Conservation (phyloP, 2,888 invertebrate genomes). For the Achlya flavicornis region DNA sequence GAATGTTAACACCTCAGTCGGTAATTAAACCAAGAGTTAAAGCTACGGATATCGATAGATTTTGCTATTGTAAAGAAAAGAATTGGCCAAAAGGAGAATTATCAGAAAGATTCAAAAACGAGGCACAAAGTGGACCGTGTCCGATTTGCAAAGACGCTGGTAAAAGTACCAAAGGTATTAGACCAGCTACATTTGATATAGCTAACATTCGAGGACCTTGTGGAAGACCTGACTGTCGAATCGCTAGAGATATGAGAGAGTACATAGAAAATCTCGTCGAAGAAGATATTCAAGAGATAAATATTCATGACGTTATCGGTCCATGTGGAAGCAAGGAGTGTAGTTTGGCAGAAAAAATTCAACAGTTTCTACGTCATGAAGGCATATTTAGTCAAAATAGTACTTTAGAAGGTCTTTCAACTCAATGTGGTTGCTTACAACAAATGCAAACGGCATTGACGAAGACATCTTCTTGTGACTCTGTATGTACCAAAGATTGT, state of each 20-base stretch:
- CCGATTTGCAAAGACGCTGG: constrained; percentile 63
- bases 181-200: constrained; percentile 61
- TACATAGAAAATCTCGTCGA: constrained; percentile 71
- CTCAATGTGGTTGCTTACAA: constrained; percentile 71
- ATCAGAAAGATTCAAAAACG: constrained; percentile 66
- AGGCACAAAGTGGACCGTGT: constrained; percentile 62
- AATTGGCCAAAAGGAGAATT: constrained; percentile 67
- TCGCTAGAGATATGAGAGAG: constrained; percentile 69
- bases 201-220: constrained; percentile 76
- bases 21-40: constrained; percentile 68
- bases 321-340: constrained; percentile 76
- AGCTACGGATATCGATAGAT: constrained; percentile 74
- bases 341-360: constrained; percentile 67
- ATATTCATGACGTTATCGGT: constrained; percentile 65
- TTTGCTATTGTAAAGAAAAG: constrained; percentile 72
- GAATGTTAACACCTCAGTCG: constrained; percentile 74
- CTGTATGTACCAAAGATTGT: constrained; percentile 61
- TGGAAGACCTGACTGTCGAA: constrained; percentile 71
- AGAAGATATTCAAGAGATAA: constrained; percentile 67
- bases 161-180: constrained; percentile 39
- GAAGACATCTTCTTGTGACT: constrained; percentile 52
- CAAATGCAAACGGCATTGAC: constrained; percentile 62
- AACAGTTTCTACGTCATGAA: constrained; percentile 67
- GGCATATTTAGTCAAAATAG: constrained; percentile 57
- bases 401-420: constrained; percentile 62